These are phyloP conservation scores for Dasypus novemcinctus DNA, from an alignment of 2,113 vertebrate species.

Conservation along the genomic window DNA sequence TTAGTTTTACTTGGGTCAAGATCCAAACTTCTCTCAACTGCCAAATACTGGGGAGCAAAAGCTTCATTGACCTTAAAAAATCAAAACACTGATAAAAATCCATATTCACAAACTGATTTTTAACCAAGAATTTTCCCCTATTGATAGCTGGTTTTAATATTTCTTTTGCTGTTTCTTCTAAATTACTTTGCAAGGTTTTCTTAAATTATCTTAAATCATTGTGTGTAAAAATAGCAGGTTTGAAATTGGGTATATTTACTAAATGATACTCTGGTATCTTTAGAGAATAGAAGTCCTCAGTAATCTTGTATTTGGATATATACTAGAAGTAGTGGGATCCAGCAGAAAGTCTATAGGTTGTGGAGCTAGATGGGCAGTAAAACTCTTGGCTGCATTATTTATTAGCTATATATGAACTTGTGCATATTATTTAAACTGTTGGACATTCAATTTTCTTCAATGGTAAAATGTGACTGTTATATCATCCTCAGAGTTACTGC, in stretches of 20 bases:
- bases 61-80: constrained; percentile 94
- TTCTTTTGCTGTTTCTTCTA: background rate
- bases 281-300: background rate
- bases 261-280: background rate
- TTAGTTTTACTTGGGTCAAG: constrained; percentile 94
- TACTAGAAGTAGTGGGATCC: background rate
- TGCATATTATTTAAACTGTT: background rate
- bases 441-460: background rate
- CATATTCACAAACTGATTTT: constrained; percentile 16
- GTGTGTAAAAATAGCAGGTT: constrained; percentile 2
- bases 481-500: background rate
- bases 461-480: background rate
- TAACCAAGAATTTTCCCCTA: background rate
- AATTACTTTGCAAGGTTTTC: background rate
- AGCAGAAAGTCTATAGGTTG: background rate
- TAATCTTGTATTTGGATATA: background rate
- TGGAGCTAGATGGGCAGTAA: background rate
- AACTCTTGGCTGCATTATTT: background rate
- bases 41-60: constrained; percentile 93
- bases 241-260: constrained; percentile 4
- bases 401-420: background rate
- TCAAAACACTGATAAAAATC: constrained; percentile 16
- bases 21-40: constrained; percentile 90
- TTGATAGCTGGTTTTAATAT: background rate
- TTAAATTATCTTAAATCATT: background rate